These are phyloP conservation scores for Haliclona indistincta DNA, from an alignment of 37 sponge, comb jelly and placozoan species.

Conservation along the genomic window DNA sequence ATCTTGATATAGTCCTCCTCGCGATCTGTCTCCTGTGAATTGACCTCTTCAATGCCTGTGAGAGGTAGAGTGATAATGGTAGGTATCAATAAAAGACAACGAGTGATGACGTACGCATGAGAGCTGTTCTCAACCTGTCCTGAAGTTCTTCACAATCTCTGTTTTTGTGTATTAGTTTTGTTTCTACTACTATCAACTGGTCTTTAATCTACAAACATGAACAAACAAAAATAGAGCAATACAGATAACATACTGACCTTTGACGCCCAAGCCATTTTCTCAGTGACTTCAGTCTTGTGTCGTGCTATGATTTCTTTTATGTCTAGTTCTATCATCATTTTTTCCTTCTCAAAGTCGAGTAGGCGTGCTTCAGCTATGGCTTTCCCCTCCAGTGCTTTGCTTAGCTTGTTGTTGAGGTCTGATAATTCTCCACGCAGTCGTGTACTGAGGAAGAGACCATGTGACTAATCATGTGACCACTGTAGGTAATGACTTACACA, in stretches of 20 bases:
- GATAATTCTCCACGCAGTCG: constrained; percentile 40
- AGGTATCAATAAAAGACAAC: neutral
- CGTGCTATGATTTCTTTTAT: constrained; percentile 70
- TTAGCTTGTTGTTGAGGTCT: constrained; percentile 26
- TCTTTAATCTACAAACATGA: constrained; percentile 29
- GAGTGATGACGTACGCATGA: neutral
- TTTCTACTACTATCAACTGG: constrained; percentile 15
- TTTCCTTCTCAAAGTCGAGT: constrained; percentile 77
- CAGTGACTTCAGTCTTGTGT: constrained; percentile 62
- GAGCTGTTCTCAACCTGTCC: constrained; percentile 1
- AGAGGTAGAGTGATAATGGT: neutral
- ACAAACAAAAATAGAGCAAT: neutral
- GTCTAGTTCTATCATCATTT: constrained; percentile 84
- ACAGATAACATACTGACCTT: constrained; percentile 35
- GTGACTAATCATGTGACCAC: neutral
- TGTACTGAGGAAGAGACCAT: constrained; percentile 7
- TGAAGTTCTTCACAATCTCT: constrained; percentile 33
- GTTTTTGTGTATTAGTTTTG: constrained; percentile 40
- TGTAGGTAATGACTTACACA: neutral
- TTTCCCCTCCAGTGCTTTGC: constrained; percentile 35
- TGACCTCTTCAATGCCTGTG: constrained; percentile 15
- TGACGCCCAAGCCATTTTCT: constrained; percentile 55
- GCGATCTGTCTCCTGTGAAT: neutral
- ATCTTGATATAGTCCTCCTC: constrained; percentile 32
- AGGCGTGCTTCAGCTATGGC: constrained; percentile 44